Percentiles rank a stretch among this genome's conserved stretches.
Evolutionary conservation across 2,113 vertebrate genomes (phyloP).

Genomic region (Sarotherodon lohbergeri): DNA sequence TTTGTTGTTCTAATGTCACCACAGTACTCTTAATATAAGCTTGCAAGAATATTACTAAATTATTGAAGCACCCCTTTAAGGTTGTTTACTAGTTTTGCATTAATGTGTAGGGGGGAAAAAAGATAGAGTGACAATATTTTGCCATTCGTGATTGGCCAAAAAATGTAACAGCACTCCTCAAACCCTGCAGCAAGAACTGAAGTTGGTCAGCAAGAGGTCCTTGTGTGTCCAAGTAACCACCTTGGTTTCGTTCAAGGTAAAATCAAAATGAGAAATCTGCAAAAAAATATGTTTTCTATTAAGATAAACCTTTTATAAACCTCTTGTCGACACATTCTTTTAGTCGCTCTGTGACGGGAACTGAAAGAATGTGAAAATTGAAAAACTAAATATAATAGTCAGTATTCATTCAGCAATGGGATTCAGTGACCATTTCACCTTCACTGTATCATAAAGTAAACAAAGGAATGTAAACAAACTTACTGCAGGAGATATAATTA

Average conservation of each 20-base stretch:
- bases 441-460: neutral
- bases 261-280: neutral
- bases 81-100: neutral
- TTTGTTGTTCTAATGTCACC: neutral
- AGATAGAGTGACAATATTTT: neutral
- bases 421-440: neutral
- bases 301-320: neutral
- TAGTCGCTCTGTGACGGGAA: neutral
- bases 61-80: neutral
- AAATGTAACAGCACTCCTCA: neutral
- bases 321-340: neutral
- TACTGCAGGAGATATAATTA: neutral
- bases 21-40: neutral
- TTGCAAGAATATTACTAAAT: neutral
- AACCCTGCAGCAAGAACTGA: neutral
- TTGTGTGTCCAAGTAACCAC: neutral
- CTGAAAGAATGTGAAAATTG: neutral
- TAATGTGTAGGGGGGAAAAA: rapidly evolving
- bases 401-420: neutral
- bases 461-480: neutral
- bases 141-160: neutral
- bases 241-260: neutral
- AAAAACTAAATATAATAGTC: neutral
- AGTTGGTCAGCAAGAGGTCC: neutral
- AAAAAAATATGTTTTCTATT: neutral